Base-by-base conservation (phyloP, 2,797 vertebrate species). In the Hyperoplus lanceolatus region DNA sequence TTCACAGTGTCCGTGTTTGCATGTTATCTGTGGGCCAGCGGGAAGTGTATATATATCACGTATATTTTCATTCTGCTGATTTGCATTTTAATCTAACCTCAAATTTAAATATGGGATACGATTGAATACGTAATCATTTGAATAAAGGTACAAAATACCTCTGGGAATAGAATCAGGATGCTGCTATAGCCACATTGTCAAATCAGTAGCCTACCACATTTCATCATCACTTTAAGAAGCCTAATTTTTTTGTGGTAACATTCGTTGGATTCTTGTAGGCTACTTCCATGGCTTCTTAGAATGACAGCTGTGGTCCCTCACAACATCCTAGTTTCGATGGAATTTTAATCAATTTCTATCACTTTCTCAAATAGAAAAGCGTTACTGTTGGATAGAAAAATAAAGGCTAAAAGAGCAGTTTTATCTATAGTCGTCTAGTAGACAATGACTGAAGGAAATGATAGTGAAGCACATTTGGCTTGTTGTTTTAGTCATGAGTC, bases 401-500 rank as follows among this genome's bases (percentile, higher is more conserved):
- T 29, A 29, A 29, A 29, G 29, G 29, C 29, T 29, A 29, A 29
- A 29, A 29, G 29, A 29, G 3, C 29, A 29, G 29, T 29, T 29
- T 29, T 29, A 29, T 29, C 29, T 29, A 29, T 29, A 29, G 29
- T 29, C 29, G 29, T 29, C 29, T 29, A 29, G 29, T 15, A 21
- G 18, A 50, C 38, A 50, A 15, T 14, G 38, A 49, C 48, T 49
- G 66, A 48, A 73, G 29, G 5, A n/a, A 63, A 54, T 74, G 4
- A 16, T 6, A 70, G 69, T 75, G 38, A 63, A 63, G 49, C 39
- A 60, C 69, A 57, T 38, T 53, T 36, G 51, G 18, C 18, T 54
- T 5, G 51, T 42, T 56, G 18, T 62, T 48, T 15, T 21, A 65
- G 43, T 70, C 49, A 39, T 82, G 18, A 84, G 68, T 82, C 79